Conservation (phyloP, 2,797 vertebrate species). For the Prionace glauca region DNA sequence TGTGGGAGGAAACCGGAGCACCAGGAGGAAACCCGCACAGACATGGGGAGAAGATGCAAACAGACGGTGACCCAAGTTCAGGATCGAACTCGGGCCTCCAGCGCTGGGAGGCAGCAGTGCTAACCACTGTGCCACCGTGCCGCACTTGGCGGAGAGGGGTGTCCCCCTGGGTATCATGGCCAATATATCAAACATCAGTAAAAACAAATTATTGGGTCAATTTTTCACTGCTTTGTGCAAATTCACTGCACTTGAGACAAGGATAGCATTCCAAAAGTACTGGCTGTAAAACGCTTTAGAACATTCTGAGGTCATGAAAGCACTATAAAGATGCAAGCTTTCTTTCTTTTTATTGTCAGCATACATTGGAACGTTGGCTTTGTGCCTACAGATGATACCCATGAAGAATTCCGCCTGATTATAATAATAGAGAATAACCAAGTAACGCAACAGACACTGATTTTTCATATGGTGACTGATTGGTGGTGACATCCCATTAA, state of each 20-base stretch:
- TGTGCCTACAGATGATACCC: neutral
- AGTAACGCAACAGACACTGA: neutral
- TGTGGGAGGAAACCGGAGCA: too few relatives aligned
- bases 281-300: neutral
- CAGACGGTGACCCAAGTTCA: too few relatives aligned
- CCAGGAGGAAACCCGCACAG: too few relatives aligned
- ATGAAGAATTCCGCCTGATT: neutral
- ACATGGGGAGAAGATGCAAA: too few relatives aligned
- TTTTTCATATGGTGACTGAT: neutral
- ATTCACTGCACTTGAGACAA: too few relatives aligned
- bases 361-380: neutral
- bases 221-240: neutral
- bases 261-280: neutral
- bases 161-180: neutral
- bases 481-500: neutral
- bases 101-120: too few relatives aligned
- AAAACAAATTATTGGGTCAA: neutral
- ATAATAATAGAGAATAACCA: neutral
- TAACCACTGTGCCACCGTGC: too few relatives aligned
- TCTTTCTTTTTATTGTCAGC: neutral
- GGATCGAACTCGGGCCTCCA: too few relatives aligned
- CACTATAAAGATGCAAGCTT: neutral
- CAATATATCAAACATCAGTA: neutral
- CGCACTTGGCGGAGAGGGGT: too few relatives aligned
- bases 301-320: neutral